Conservation (phyloP, 1,140 invertebrate species). For the Bombus superbus region DNA sequence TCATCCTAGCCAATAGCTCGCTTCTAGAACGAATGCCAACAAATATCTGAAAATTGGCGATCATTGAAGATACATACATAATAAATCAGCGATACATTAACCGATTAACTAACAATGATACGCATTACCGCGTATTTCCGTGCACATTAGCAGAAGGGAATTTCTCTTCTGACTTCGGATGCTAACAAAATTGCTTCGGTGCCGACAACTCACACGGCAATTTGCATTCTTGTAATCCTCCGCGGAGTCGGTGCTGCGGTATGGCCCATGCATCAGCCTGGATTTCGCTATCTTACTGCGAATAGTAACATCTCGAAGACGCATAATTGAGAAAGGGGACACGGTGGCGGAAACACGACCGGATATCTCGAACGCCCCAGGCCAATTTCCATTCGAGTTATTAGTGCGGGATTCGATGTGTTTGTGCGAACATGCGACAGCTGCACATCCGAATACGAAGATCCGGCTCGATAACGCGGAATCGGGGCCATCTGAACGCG, state of each 20-base stretch:
- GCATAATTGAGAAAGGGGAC: conserved; percentile 52
- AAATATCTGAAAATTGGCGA: too few relatives aligned
- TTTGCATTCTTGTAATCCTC: conserved; percentile 37
- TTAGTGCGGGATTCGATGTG: conserved; percentile 42
- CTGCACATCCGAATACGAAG: conserved; percentile 2
- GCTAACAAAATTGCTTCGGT: not conserved
- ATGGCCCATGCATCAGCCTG: not conserved
- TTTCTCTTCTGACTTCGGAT: not conserved
- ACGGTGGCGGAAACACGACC: conserved; percentile 22
- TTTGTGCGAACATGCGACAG: conserved; percentile 18
- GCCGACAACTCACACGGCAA: conserved; percentile 12
- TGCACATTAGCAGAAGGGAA: too few relatives aligned
- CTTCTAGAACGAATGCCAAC: too few relatives aligned
- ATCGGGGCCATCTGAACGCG: conserved; percentile 15
- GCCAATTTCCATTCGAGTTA: conserved; percentile 54
- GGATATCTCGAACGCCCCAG: conserved; percentile 28
- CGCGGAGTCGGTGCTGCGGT: not conserved
- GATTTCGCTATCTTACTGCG: conserved; percentile 34
- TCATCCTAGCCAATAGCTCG: too few relatives aligned
- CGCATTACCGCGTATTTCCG: too few relatives aligned
- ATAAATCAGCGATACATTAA: too few relatives aligned
- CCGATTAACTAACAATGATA: too few relatives aligned
- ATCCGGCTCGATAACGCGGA: conserved; percentile 26
- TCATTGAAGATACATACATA: too few relatives aligned
- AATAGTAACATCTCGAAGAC: conserved; percentile 50